Conservation (phyloP, 1,140 invertebrate genomes). For the Lamellibrachia luymesi region DNA sequence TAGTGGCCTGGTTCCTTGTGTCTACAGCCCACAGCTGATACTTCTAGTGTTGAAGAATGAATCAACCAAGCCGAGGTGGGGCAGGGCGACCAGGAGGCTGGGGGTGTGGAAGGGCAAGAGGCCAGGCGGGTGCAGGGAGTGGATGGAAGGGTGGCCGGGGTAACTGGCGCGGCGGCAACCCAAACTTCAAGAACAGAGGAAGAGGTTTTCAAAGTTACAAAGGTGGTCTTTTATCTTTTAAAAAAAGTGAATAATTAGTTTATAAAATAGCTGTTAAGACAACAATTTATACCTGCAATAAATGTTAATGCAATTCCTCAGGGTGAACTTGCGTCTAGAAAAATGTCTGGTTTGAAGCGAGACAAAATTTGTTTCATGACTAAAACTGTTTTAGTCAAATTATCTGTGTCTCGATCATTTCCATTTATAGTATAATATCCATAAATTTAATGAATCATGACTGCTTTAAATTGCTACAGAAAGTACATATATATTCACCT, state of each 20-base stretch:
- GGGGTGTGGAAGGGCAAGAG: not conserved
- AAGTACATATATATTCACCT: too few species aligned
- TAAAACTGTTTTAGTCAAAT: too few species aligned
- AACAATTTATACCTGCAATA: too few species aligned
- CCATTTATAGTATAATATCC: too few species aligned
- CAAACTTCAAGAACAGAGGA: constrained; percentile 7
- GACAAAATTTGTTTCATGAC: not conserved
- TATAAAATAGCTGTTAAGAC: not conserved
- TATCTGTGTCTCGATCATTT: too few species aligned
- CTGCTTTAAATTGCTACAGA: too few species aligned
- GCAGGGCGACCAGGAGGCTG: not conserved
- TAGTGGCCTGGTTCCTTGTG: too few species aligned
- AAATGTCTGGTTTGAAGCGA: not conserved
- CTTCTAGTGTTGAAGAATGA: not conserved
- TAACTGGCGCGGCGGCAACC: not conserved
- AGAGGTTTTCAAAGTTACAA: not conserved
- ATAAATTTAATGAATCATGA: too few species aligned
- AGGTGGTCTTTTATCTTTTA: not conserved
- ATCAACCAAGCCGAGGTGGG: not conserved
- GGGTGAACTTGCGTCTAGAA: not conserved
- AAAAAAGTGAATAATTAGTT: not conserved
- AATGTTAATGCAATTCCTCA: not conserved
- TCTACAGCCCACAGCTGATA: too few species aligned
- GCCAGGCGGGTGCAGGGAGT: not conserved
- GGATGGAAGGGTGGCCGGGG: not conserved